phyloP scores from a whole-genome alignment of 2,113 vertebrate genomes.

The Indicator indicator region DNA sequence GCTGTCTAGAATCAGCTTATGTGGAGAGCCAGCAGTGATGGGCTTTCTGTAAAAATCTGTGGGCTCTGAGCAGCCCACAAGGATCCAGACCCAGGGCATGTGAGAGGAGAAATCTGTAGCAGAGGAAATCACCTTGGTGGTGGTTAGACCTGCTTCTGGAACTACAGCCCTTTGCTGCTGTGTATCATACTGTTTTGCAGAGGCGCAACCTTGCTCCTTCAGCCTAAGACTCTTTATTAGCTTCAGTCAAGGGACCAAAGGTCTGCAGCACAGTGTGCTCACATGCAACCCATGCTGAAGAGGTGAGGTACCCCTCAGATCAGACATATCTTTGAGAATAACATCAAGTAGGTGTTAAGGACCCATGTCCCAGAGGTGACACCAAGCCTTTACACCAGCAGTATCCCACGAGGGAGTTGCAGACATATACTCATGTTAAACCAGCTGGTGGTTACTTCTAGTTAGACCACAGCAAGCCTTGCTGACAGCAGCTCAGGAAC shows the following conservation, averaged over 20 bases:
- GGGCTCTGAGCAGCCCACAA: not conserved
- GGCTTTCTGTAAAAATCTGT: not conserved
- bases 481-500: not conserved
- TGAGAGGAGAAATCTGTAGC: not conserved
- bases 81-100: not conserved
- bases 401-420: not conserved
- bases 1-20: not conserved
- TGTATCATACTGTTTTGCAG: not conserved
- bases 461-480: not conserved
- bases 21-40: not conserved
- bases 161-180: not conserved
- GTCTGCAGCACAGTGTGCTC: not conserved
- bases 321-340: not conserved
- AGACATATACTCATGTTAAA: not conserved
- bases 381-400: not conserved
- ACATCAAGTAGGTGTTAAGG: not conserved
- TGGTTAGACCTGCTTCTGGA: not conserved
- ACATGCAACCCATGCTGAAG: fast-evolving
- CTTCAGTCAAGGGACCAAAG: not conserved
- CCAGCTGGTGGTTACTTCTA: not conserved
- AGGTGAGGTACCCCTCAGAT: not conserved
- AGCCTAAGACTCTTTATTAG: not conserved
- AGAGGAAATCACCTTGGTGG: not conserved
- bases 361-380: not conserved
- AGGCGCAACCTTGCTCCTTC: not conserved